A percentile compares a stretch with the other conserved stretches of the same genome.
phyloP scores from a whole-genome alignment of 2,888 invertebrate species.

The Melanostoma scalare region DNA sequence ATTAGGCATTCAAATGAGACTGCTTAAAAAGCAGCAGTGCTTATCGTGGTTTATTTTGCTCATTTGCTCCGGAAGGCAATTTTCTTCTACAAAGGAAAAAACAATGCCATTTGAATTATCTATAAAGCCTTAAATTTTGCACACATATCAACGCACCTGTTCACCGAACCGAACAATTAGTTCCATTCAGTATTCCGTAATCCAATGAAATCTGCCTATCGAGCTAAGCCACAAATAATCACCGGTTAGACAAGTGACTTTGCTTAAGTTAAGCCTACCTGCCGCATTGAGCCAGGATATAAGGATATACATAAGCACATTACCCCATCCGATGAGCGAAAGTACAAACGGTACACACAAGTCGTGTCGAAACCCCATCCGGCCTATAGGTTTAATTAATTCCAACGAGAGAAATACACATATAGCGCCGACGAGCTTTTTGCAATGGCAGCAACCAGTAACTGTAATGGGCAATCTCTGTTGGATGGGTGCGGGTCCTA shows the following conservation, averaged over 20 bases:
- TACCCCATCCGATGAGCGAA: constrained; percentile 1
- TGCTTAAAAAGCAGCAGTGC: background rate
- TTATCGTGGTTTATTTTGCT: background rate
- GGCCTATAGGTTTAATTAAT: constrained; percentile 59
- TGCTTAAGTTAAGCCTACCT: constrained; percentile 40
- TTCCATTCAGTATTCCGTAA: constrained; percentile 36
- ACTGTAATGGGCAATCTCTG: background rate
- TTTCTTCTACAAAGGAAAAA: background rate
- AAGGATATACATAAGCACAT: constrained; percentile 24
- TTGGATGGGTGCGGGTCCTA: constrained; percentile 8
- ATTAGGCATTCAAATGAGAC: background rate
- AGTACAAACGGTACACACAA: constrained; percentile 18
- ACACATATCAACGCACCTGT: constrained; percentile 20
- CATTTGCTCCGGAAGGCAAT: constrained; percentile 14
- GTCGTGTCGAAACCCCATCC: constrained; percentile 29
- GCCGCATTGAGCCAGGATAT: too few species aligned
- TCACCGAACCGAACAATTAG: constrained; percentile 48
- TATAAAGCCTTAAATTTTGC: background rate
- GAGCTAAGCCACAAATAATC: constrained; percentile 57
- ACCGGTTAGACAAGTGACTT: constrained; percentile 54
- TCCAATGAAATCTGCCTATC: constrained; percentile 49
- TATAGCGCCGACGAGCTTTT: background rate
- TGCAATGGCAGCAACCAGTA: background rate
- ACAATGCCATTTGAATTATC: constrained; percentile 12
- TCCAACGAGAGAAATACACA: constrained; percentile 28